Evolutionary conservation across 2,797 vertebrate genomes (phyloP).

Genomic region (Megalops cyprinoides): DNA sequence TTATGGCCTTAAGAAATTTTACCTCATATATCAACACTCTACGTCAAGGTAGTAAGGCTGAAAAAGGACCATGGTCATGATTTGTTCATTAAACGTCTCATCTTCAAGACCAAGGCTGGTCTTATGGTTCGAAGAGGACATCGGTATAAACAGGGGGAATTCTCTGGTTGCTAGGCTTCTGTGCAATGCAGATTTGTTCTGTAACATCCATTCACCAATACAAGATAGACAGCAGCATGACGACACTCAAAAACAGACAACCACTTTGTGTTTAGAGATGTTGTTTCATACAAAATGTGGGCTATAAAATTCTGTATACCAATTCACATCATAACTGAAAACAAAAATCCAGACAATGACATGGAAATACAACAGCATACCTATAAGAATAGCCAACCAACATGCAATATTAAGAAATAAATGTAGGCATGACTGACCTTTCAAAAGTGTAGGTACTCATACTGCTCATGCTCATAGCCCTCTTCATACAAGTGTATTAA

Average conservation of each 20-base stretch:
- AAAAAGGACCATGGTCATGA: neutral
- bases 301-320: neutral
- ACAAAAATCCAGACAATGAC: neutral
- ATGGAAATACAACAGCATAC: conserved; percentile 1
- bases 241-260: neutral
- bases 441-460: neutral
- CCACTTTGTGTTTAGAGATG: neutral
- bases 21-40: neutral
- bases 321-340: conserved; percentile 10
- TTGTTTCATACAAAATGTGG: neutral
- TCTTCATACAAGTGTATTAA: neutral
- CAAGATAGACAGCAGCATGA: neutral
- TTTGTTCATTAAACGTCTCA: neutral
- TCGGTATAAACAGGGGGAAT: neutral
- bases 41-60: neutral
- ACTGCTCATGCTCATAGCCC: neutral
- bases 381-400: too few relatives aligned
- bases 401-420: too few relatives aligned
- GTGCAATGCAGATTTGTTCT: neutral
- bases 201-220: neutral
- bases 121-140: neutral
- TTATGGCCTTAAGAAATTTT: neutral
- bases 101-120: neutral
- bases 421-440: too few relatives aligned
- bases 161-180: neutral